Evolutionary conservation across 2,113 vertebrate species (phyloP), one percentile per base, ranked within the genome.

Genomic region (Cisticola juncidis): DNA sequence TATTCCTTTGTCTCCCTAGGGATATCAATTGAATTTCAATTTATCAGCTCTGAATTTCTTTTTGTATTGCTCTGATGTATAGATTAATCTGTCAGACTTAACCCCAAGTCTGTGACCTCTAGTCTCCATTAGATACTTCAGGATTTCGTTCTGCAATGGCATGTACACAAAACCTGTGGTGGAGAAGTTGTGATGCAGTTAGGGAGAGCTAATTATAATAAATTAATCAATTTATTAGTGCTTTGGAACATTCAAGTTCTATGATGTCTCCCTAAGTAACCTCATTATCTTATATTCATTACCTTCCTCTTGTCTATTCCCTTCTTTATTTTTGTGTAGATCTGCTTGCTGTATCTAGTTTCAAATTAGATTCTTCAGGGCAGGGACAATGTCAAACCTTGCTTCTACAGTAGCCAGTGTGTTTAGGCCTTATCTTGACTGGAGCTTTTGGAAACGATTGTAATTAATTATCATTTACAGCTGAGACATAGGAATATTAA

Each of bases 211-310:
- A 89, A 82, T 91, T 95, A 85, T 89, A 95, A 96, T 91, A 92
- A 92, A 92, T 92, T 92, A 91, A 95, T 95, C 60, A 86, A 87
- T 95, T 92, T 91, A 94, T 95, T 91, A 95, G 91, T 80, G n/a
- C 84, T 85, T 94, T 91, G 61, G 57, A 95, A 82, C 57, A 57
- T 85, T 82, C 65, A 71, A 33, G n/a, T 87, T 91, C 48, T 94
- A n/a, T 92, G 90, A 92, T 53, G 44, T 23, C 81, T 97, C 77
- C 57, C 69, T 92, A 84, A 94, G 89, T 94, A 97, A 89, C 61
- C 73, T 96, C 69, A 94, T 95, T 90, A 90, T 89, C 69, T 86
- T 95, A 91, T 94, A 95, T 94, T 85, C 70, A 89, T 91, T 95
- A 72, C 44, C 19, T 38, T 92, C 19, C 21, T 76, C 77, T 89